Percentiles rank a stretch among this genome's conserved stretches.
phyloP scores from a whole-genome alignment of 1,140 invertebrate genomes.

The Scylla paramamosain region DNA sequence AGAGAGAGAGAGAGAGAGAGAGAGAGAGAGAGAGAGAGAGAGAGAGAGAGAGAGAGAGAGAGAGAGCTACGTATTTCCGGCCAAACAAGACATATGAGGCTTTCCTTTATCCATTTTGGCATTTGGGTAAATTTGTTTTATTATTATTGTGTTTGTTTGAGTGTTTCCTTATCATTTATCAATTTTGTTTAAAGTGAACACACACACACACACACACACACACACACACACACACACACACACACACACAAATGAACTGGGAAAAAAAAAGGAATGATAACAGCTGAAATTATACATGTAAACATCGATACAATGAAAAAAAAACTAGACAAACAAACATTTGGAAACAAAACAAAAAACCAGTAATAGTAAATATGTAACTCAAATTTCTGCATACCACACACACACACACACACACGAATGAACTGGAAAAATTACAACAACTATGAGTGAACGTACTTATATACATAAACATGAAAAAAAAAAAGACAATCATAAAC shows the following conservation, averaged over 20 bases:
- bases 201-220: constrained; percentile 40
- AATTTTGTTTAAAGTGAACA: neutral
- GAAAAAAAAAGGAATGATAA: too few species aligned
- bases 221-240: constrained; percentile 16
- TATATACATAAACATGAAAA: neutral
- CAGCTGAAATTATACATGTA: too few species aligned
- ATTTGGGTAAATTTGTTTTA: too few species aligned
- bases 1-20: constrained; percentile 41
- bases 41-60: constrained; percentile 38
- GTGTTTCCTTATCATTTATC: too few species aligned
- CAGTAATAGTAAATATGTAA: too few species aligned
- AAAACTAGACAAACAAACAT: too few species aligned
- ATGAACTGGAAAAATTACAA: too few species aligned
- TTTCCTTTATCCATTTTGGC: too few species aligned
- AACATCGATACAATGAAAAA: too few species aligned
- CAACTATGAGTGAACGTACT: too few species aligned
- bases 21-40: neutral
- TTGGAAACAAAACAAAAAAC: too few species aligned
- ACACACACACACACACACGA: constrained; percentile 10
- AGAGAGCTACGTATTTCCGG: neutral
- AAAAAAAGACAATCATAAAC: neutral
- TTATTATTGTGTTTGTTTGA: too few species aligned
- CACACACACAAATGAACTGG: neutral
- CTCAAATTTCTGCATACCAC: neutral
- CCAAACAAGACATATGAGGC: neutral